Conservation (phyloP, 2,113 vertebrate genomes). For the Tylochromis polylepis region DNA sequence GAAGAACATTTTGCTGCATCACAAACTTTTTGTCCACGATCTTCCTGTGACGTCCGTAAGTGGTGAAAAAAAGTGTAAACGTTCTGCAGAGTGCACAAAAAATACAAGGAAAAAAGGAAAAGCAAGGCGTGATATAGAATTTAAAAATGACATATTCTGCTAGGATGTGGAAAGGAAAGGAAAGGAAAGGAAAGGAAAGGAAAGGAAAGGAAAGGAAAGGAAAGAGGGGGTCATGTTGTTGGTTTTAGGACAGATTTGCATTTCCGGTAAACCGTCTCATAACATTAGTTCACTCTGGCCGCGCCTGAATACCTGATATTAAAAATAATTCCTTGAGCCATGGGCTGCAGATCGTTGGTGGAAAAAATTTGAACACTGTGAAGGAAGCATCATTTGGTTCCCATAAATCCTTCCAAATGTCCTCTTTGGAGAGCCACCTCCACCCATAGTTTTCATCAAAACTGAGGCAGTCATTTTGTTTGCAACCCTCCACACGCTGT, state of each 20-base stretch:
- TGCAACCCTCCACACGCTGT: background rate
- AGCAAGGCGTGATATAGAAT: rapidly evolving
- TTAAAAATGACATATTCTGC: too few species aligned
- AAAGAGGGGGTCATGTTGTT: background rate
- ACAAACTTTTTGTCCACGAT: background rate
- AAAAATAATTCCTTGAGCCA: background rate
- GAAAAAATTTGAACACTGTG: background rate
- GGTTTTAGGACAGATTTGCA: background rate
- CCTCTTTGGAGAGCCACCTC: rapidly evolving
- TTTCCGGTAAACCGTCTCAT: rapidly evolving
- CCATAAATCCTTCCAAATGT: background rate
- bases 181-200: rapidly evolving
- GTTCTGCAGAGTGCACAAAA: background rate
- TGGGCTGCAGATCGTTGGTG: background rate
- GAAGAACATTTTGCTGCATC: background rate
- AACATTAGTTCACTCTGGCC: background rate
- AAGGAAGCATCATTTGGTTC: background rate
- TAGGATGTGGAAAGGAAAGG: rapidly evolving
- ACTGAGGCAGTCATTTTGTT: background rate
- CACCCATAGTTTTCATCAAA: background rate
- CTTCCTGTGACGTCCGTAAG: background rate
- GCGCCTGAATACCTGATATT: background rate
- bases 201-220: rapidly evolving
- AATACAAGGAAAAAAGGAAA: too few species aligned
- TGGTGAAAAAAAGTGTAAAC: background rate